A percentile compares a stretch with the other conserved stretches of the same genome.
Conservation (phyloP, 2,888 invertebrate species). For the Tetanocera ferruginea region DNA sequence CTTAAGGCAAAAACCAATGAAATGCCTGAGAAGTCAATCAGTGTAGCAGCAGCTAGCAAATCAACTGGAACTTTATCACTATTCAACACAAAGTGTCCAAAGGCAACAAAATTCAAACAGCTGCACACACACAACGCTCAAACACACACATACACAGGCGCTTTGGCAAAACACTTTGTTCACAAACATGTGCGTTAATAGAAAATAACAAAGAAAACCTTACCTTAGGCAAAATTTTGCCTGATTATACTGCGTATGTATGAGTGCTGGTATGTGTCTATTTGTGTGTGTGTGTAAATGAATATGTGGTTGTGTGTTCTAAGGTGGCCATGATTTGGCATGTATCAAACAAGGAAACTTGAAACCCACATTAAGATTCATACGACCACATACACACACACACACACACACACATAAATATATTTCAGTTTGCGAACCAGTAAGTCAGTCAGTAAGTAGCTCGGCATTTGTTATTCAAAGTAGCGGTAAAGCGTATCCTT, state of each 20-base stretch:
- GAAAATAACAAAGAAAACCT: conserved; percentile 3
- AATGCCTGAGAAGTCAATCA: conserved; percentile 20
- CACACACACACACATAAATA: not conserved
- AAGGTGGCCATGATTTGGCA: too few relatives aligned
- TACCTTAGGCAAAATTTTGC: conserved; percentile 11
- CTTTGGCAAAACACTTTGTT: not conserved
- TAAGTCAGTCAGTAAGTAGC: not conserved
- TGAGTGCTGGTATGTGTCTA: too few relatives aligned
- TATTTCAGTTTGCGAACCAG: not conserved
- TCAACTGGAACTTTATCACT: conserved; percentile 27
- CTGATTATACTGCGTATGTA: not conserved
- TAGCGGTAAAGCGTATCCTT: not conserved
- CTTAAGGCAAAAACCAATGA: not conserved
- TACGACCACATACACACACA: too few relatives aligned
- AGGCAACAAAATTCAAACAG: conserved; percentile 14
- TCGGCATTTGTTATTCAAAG: conserved; percentile 27
- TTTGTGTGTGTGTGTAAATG: too few relatives aligned
- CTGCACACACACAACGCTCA: not conserved
- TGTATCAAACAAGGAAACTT: too few relatives aligned
- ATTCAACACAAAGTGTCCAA: conserved; percentile 21
- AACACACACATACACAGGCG: not conserved
- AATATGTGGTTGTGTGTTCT: too few relatives aligned
- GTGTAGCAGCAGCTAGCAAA: not conserved
- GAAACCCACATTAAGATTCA: too few relatives aligned
- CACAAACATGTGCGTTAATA: not conserved